Conservation (phyloP, 2,888 invertebrate species). For the Scaptodrosophila latifasciaeformis region DNA sequence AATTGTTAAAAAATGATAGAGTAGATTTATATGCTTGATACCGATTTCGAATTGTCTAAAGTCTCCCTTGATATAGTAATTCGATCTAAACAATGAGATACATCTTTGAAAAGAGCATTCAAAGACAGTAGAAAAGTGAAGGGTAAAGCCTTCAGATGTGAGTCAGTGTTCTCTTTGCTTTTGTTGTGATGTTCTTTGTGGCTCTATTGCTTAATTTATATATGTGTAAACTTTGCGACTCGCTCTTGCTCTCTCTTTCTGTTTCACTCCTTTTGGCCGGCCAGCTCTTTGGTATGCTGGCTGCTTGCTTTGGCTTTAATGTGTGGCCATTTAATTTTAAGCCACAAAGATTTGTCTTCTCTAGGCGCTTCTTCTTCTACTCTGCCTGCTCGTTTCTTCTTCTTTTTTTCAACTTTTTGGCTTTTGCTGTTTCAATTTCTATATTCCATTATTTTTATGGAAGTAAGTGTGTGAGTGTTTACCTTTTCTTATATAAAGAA, state of each 20-base stretch:
- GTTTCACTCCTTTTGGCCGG: background rate
- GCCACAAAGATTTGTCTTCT: conserved; percentile 46
- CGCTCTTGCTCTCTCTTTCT: background rate
- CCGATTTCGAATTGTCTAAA: too few species aligned
- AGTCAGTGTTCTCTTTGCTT: too few species aligned
- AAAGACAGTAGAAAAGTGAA: too few species aligned
- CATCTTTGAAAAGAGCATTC: too few species aligned
- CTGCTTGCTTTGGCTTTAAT: conserved; percentile 40
- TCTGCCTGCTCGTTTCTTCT: background rate
- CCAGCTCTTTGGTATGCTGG: too few species aligned
- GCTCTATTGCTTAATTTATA: conserved; percentile 33
- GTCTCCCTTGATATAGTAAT: too few species aligned
- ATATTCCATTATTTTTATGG: background rate
- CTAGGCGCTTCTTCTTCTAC: background rate
- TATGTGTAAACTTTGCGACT: background rate
- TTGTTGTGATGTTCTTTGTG: too few species aligned
- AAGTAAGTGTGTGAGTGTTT: background rate
- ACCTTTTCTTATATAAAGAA: too few species aligned
- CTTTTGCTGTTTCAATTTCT: background rate
- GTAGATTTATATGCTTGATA: too few species aligned
- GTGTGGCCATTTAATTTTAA: conserved; percentile 55
- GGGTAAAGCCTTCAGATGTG: too few species aligned
- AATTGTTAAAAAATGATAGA: too few species aligned
- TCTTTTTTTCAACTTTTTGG: background rate
- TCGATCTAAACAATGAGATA: too few species aligned